Base-by-base conservation (phyloP, 2,113 vertebrate genomes). In the Zapus hudsonius region DNA sequence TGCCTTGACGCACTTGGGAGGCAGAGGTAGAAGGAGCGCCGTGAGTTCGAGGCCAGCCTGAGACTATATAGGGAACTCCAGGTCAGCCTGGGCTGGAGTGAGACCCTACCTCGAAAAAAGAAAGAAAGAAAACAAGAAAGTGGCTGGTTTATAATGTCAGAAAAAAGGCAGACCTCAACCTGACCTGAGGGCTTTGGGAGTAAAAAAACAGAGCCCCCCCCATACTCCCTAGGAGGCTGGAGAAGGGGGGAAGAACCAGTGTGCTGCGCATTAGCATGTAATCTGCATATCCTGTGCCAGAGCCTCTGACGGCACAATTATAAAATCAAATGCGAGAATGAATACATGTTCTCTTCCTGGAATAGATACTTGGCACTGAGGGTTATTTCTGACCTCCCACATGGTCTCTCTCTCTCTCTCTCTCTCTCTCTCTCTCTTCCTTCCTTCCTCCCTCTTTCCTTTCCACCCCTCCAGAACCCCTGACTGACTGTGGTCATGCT, bases 351-450 rank as follows among this genome's bases (percentile, higher is more conserved):
- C 76, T 40, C 66, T 83, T 44, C 72, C 88, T 36, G 6, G 36
- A 1, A 22, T 1, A 36, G 76, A 63, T 29, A 15, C 13, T 8
- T 38, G 57, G 23, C 70, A 72, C 52, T 73, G 16, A 31, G 47
- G 67, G 42, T 47, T 67, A 19, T 11, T 36, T 59, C 63, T 66
- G 67, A 42, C 1, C 42, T 63, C 36, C 27, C 5, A 36, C 12
- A 55, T 7, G 11, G 3, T 0, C 36, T 3, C 31, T 6, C 1
- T 5, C 55, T 7, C 55, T 7, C 6, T 19, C 42, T 4, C 72
- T 5, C 22, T 6, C 27, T 5, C 36, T 40, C 36, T 3, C 25
- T 31, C 73, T 17, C 40, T 7, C 72, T 44, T 27, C 27, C 8
- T 10, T 29, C 11, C 31, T 47, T 8, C 3, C 52, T 52, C 52